A percentile compares a stretch with the other conserved stretches of the same genome.
Evolutionary conservation across 2,888 invertebrate genomes (phyloP).

Genomic region (Machimus rusticus): DNA sequence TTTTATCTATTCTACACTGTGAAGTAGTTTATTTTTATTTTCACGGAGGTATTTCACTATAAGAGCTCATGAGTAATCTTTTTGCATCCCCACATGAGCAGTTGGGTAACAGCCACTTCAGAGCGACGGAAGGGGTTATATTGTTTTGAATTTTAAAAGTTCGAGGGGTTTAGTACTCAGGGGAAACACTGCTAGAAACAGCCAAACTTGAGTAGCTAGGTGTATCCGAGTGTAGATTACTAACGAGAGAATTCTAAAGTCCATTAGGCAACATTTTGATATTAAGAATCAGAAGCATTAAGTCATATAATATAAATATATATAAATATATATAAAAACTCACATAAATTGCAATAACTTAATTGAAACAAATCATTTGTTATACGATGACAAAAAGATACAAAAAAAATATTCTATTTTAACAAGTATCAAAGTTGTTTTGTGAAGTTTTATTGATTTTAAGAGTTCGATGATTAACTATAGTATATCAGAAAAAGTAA

Average conservation of each 20-base stretch:
- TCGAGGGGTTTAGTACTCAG: not conserved
- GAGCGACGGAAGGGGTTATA: not conserved
- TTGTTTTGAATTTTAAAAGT: not conserved
- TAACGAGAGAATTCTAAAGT: not conserved
- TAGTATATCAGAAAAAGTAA: too few relatives aligned
- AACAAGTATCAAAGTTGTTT: too few relatives aligned
- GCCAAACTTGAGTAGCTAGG: not conserved
- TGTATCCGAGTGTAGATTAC: not conserved
- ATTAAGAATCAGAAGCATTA: not conserved
- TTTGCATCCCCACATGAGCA: not conserved
- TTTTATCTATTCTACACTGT: not conserved
- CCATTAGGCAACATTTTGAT: not conserved
- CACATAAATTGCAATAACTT: too few relatives aligned
- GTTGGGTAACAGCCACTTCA: not conserved
- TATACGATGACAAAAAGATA: too few relatives aligned
- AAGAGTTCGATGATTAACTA: too few relatives aligned
- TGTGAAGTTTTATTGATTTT: too few relatives aligned
- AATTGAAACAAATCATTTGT: too few relatives aligned
- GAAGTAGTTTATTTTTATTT: not conserved
- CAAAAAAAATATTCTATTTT: too few relatives aligned
- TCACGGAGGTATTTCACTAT: not conserved
- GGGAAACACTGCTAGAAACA: not conserved
- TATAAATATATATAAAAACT: too few relatives aligned
- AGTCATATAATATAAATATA: too few relatives aligned
- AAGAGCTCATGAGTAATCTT: not conserved